Percentiles rank a stretch among this genome's conserved stretches.
Conservation (phyloP, 2,888 invertebrate species). For the Agriotes lineatus region DNA sequence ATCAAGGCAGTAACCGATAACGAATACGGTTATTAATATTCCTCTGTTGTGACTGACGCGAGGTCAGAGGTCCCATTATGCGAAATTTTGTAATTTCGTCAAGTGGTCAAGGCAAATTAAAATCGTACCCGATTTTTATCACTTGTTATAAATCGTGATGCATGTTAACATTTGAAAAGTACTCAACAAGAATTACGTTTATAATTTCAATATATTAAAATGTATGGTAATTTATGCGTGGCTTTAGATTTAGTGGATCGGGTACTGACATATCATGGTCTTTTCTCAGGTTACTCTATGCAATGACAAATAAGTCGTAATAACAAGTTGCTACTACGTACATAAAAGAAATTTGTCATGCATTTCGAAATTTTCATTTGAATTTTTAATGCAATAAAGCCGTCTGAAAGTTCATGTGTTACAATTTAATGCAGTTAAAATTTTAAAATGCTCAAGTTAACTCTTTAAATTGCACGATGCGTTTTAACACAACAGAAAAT, state of each 20-base stretch:
- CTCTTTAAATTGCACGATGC: too few species aligned
- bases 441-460: too few species aligned
- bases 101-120: slow-evolving; percentile 1
- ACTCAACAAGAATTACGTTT: too few species aligned
- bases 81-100: not conserved
- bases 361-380: not conserved
- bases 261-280: not conserved
- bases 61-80: slow-evolving; percentile 17
- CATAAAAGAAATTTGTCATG: not conserved
- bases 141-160: too few species aligned
- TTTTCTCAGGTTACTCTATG: not conserved
- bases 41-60: not conserved
- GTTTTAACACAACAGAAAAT: too few species aligned
- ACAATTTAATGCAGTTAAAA: too few species aligned
- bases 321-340: not conserved
- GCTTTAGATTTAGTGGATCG: not conserved
- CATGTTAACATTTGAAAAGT: not conserved
- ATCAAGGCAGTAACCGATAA: not conserved
- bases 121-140: too few species aligned
- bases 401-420: too few species aligned
- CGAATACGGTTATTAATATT: slow-evolving; percentile 2
- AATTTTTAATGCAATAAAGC: too few species aligned
- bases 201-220: too few species aligned
- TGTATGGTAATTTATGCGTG: slow-evolving; percentile 9
- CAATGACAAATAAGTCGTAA: not conserved